Percentiles rank a stretch among this genome's conserved stretches.
These are phyloP conservation scores for Trypoxylon attenuatum DNA, from an alignment of 2,888 invertebrate genomes.

Conservation along the genomic window DNA sequence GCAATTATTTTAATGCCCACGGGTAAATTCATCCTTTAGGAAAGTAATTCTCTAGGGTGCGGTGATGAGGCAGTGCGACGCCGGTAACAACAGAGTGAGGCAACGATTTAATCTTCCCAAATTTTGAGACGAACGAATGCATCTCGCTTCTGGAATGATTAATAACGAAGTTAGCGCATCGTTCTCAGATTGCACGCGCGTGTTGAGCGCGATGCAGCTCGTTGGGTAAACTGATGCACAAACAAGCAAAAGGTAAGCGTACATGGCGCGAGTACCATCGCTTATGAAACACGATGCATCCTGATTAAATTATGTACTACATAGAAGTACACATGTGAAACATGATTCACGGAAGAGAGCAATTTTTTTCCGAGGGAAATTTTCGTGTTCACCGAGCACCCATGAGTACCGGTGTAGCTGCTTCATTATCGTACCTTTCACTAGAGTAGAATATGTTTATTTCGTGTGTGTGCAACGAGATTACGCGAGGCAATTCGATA, in stretches of 20 bases:
- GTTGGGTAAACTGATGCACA: background rate
- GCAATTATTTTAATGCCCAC: no score
- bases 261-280: background rate
- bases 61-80: no score
- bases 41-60: no score
- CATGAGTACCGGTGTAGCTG: background rate
- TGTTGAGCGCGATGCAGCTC: constrained; percentile 1
- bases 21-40: no score
- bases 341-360: background rate
- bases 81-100: no score
- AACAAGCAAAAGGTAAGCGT: constrained; percentile 7
- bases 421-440: background rate
- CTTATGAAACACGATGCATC: constrained; percentile 12
- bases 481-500: no score
- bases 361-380: background rate
- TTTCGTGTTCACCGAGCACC: background rate
- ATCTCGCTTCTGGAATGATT: constrained; percentile 3
- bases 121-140: background rate
- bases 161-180: constrained; percentile 2
- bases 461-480: no score
- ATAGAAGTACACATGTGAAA: background rate
- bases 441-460: background rate
- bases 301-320: constrained; percentile 11
- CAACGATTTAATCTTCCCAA: constrained; percentile 1
- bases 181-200: background rate